A percentile compares a stretch with the other conserved stretches of the same genome.
phyloP scores from a whole-genome alignment of 2,113 vertebrate species.

The Hippocampus guttulatus region DNA sequence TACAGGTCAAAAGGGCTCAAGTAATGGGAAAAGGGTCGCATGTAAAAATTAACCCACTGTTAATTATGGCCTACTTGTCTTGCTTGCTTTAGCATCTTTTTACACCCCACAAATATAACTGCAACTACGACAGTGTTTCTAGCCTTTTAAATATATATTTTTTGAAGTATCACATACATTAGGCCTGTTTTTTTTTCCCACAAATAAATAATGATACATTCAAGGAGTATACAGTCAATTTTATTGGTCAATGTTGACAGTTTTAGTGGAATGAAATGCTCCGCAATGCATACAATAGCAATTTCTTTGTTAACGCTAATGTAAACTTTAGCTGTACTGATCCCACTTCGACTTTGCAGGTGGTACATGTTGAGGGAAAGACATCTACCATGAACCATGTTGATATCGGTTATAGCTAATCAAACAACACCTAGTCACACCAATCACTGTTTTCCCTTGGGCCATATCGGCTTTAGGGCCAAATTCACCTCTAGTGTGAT shows the following conservation, averaged over 20 bases:
- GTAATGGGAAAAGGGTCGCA: conserved; percentile 3
- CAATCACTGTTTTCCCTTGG: no score
- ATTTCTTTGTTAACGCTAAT: background rate
- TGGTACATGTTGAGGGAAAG: background rate
- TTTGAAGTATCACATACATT: background rate
- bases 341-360: background rate
- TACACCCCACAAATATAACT: background rate
- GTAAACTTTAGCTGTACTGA: no score
- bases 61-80: background rate
- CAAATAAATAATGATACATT: no score
- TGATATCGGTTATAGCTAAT: no score
- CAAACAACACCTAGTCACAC: no score
- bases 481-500: no score
- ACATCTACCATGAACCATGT: no score
- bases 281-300: background rate
- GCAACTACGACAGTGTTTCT: background rate
- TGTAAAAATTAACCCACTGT: background rate
- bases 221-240: no score
- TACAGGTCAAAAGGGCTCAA: background rate
- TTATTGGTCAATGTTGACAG: background rate
- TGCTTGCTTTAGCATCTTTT: background rate
- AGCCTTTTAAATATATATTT: no score
- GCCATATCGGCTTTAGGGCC: no score
- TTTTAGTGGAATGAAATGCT: background rate
- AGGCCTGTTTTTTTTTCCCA: background rate